Evolutionary conservation across 2,888 invertebrate species (phyloP), one percentile per base, ranked within the genome.

Genomic region (Cerceris ruficornis): DNA sequence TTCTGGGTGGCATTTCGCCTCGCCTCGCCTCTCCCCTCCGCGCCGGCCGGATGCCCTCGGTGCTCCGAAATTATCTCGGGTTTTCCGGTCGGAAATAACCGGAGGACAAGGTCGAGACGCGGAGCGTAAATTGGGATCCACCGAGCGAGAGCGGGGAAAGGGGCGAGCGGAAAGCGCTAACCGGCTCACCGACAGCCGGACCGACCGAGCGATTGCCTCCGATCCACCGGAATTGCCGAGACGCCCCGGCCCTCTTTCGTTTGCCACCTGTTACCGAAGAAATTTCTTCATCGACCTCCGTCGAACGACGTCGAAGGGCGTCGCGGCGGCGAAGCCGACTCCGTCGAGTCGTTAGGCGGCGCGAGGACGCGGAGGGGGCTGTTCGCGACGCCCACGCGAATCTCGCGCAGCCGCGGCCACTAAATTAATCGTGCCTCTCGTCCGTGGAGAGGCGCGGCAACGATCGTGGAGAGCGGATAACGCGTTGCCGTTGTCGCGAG

Each of bases 381-480:
- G 69, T 65, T 39, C 5, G 50, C 52, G 52, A 54, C 75, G 70
- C 80, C 79, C 52, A 80, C 80, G 75, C 76, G 59, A 13, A 17
- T 72, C 68, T 66, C 64, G 74, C 69, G 52, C 43, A 46, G 75
- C 69, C 60, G 50, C 52, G 39, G 61, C 46, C 70, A 68, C 75
- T 75, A 75, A 78, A 80, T 80, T 80, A 80, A 80, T 79, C 70
- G 70, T 7, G 65, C 74, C 70, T 75, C 75, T 61, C 70, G 67
- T 69, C 74, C 67, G 78, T 68, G 67, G 74, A 67, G 70, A 70
- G 64, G 50, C 61, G 43, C 67, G 67, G 62, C 61, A 67, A 68
- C 70, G 52, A 75, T 75, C 75, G 79, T 80, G 71, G 70, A 70
- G 62, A 78, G 46, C 74, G 58, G 52, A 49, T 42, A 70, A 70